Percentiles rank a stretch among this genome's conserved stretches.
Evolutionary conservation across 2,113 vertebrate genomes (phyloP).

Genomic region (Entomyzon cyanotis): DNA sequence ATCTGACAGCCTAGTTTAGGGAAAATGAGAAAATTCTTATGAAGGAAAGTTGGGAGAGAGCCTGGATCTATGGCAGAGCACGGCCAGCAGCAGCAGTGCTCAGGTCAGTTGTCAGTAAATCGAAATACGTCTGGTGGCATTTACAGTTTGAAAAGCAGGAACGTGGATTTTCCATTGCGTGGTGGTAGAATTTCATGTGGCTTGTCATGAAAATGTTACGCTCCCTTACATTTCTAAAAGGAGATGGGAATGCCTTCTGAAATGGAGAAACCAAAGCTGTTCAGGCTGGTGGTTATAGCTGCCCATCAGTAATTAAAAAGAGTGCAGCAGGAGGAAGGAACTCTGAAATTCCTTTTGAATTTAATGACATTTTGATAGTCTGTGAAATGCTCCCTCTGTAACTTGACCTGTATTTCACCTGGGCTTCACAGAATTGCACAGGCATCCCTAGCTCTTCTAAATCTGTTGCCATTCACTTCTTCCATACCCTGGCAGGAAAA

Average conservation of each 20-base stretch:
- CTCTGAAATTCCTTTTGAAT: not conserved
- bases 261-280: not conserved
- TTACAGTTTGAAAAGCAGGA: constrained; percentile 31
- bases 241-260: not conserved
- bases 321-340: not conserved
- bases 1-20: not conserved
- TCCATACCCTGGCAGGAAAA: not conserved
- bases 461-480: not conserved
- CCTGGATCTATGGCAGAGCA: not conserved
- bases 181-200: not conserved
- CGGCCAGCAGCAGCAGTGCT: not conserved
- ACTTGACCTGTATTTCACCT: not conserved
- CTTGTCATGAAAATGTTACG: not conserved
- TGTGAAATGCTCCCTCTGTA: not conserved
- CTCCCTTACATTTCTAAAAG: not conserved
- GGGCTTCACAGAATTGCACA: not conserved
- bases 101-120: constrained; percentile 3
- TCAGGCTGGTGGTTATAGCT: not conserved
- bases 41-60: not conserved
- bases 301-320: not conserved
- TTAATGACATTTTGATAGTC: not conserved
- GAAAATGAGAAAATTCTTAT: not conserved
- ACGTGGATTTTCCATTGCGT: not conserved
- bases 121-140: not conserved
- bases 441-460: not conserved